Evolutionary conservation across 2,797 vertebrate genomes (phyloP), one percentile per base, ranked within the genome.

Genomic region (Etheostoma perlongum): DNA sequence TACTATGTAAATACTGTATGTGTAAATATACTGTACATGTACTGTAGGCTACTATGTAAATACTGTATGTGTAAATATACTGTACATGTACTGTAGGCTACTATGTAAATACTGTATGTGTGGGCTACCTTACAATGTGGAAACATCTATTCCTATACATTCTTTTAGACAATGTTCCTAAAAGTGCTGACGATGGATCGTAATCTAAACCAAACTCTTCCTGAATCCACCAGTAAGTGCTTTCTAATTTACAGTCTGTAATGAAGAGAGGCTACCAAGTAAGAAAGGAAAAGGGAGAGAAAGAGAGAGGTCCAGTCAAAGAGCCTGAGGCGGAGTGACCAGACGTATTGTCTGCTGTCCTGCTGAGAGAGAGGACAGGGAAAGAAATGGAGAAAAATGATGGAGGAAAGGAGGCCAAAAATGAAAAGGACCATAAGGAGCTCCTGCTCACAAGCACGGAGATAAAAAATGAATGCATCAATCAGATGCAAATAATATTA

Each of bases 341-440:
- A 85, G 86, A 89, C 85, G 74, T 79, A 83, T 85, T 88, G 85
- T 90, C 83, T 85, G 71, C 71, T 2, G 74, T 84, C 84, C 83
- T 71, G 84, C 81, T 83, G 82, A 58, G 85, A 78, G 77, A 55
- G 63, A 59, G 47, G 36, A 76, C 60, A 71, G 71, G 61, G 59
- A 76, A 62, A 30, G 80, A 79, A 71, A 72, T 23, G 42, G 68
- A 78, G 72, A 46, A 64, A 66, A 68, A 77, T 62, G 83, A 74
- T 25, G 30, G 62, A 78, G 70, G 52, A 81, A 78, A 80, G 27
- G 77, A 74, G 72, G 79, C 71, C 73, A 82, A 68, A 21, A 66
- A 27, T 6, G 15, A 53, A n/a, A 65, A 46, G 58, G 72, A 65
- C 5, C 60, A 65, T 1, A 49, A 21, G 54, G 67, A 70, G 70